phyloP scores from a whole-genome alignment of 2,113 vertebrate species.

The Tylochromis polylepis region DNA sequence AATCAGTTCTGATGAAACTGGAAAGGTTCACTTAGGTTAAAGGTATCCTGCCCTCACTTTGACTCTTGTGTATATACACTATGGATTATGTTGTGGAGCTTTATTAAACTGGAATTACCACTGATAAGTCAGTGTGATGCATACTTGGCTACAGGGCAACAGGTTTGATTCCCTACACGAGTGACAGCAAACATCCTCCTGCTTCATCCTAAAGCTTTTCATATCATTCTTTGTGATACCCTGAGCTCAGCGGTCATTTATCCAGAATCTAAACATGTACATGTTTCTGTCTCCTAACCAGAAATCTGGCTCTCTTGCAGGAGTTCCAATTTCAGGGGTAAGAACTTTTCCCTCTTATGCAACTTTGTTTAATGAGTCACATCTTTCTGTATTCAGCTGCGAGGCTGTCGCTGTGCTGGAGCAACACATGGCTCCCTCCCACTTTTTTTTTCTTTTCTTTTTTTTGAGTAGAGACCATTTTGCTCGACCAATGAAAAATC shows the following conservation, averaged over 20 bases:
- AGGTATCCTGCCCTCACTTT: neutral
- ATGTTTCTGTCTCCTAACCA: constrained; percentile 48
- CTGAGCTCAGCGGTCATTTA: neutral
- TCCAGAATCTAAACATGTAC: neutral
- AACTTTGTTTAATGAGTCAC: neutral
- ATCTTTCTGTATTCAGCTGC: neutral
- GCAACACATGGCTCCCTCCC: neutral
- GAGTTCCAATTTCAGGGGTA: constrained; percentile 96
- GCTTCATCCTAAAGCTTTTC: neutral
- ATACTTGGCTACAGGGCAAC: neutral
- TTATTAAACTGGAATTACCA: neutral
- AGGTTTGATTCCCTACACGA: accelerated
- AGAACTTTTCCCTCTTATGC: constrained; percentile 43
- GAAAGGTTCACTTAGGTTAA: neutral
- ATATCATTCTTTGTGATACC: neutral
- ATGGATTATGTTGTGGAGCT: neutral
- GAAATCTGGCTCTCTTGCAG: constrained; percentile 85
- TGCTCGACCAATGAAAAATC: neutral
- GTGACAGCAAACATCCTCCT: neutral
- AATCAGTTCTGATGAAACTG: neutral
- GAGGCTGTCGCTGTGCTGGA: neutral
- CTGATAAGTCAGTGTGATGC: too few relatives aligned
- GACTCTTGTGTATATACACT: neutral
- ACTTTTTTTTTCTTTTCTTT: neutral
- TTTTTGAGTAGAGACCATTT: neutral